Base-by-base conservation (phyloP, 1,140 invertebrate species). In the Orchestia grillus region DNA sequence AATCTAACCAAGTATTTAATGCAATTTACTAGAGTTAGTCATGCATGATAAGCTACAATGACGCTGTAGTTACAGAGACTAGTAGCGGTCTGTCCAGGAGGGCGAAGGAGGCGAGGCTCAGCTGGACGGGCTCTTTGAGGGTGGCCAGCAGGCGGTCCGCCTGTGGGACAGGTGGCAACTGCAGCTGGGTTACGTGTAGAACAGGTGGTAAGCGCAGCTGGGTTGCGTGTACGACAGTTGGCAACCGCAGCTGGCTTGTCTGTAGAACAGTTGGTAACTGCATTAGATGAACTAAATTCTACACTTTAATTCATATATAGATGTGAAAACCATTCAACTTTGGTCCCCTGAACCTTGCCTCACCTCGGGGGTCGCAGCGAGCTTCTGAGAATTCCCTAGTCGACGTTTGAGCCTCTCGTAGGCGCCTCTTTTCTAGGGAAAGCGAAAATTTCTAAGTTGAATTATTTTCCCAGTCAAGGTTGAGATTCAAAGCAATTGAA, bases 71-170 rank as follows among this genome's bases (percentile, higher is more conserved):
- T 91, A 91, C 88, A 4, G 88, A 42, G 11, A 91, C 44, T 15
- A 91, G 88, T 0, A 91, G 88, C 88, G 88, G 88, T 41, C 88
- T 41, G 41, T 91, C 44, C 88, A 91, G 88, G 41, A 91, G 88
- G 41, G 88, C 44, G 41, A 91, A 91, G 6, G 88, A 42, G 6
- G 88, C 88, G 88, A 91, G 88, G 88, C 88, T 91, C 8, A 91
- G 88, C 88, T 91, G 41, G 41, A 91, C 88, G 44, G 88, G 88
- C 41, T 91, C 41, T 36, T 42, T 91, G 41, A 91, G 88, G 88
- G 88, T 42, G 88, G 88, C 88, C 88, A 91, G 41, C 88, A 91
- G 88, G 88, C 88, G 41, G 44, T 42, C 44, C 88, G 88, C 88
- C 88, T 91, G 88, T 77, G 11, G 62, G 62, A 36, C 62, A 77